Base-by-base conservation (phyloP, 2,113 vertebrate genomes). In the Nannobrachium achirus region DNA sequence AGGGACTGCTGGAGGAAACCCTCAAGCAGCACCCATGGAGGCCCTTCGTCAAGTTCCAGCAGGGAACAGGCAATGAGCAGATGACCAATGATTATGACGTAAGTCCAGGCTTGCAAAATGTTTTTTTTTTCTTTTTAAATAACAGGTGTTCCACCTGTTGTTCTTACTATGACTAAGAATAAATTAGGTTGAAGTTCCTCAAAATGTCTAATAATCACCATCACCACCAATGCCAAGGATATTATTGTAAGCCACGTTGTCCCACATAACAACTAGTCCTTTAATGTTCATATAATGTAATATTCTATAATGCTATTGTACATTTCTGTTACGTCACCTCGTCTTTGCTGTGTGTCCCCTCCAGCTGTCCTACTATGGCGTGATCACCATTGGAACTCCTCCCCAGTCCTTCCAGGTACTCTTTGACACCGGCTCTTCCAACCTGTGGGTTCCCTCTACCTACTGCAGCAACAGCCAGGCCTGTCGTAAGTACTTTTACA, bases 341-440 rank as follows among this genome's bases (percentile, higher is more conserved):
- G 14, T n/a, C 9, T 38, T 16, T 40, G 15, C 33, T 49, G 16
- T 61, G 5, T 53, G 7, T 63, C 19, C 33, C 15, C 56, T 40
- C 57, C 59, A 92, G 89, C 5, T 92, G 67, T 80, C 86, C 63
- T 90, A 92, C 79, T 89, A 89, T 42, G 90, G 89, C 6, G 81
- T 83, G 49, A 61, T 91, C 69, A 85, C 86, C 59, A 89, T 91
- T 8, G 91, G 91, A 18, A 91, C 61, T 16, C 91, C 91, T 14
- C 82, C 84, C 55, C 91, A 91, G 85, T 90, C 86, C 69, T 92
- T 91, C 83, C 80, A 1, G 1, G 88, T 91, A 42, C 65, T 91
- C 72, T 90, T 91, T 78, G 91, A 92, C 73, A 81, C 86, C 0
- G 88, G 91, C 0, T 92, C 91, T n/a, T 86, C 91, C 71, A 92